These are phyloP conservation scores for Bubo scandiacus DNA, from an alignment of 2,113 vertebrate genomes.

Conservation along the genomic window DNA sequence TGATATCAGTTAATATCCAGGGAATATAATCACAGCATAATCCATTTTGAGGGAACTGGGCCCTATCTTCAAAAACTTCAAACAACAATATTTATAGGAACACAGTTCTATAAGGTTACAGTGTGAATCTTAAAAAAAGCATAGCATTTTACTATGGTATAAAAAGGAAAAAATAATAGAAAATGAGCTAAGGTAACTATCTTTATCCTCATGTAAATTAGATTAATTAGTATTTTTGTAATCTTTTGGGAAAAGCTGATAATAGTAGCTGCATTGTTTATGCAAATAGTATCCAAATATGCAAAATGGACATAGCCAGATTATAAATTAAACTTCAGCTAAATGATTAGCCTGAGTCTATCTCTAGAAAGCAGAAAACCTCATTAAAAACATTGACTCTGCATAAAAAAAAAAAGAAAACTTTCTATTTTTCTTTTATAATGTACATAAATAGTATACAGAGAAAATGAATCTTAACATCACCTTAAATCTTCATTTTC, in stretches of 20 bases:
- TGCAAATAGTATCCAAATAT: constrained; percentile 68
- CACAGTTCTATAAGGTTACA: background rate
- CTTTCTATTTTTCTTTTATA: background rate
- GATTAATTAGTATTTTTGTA: constrained; percentile 71
- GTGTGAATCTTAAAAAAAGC: background rate
- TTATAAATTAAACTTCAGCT: constrained; percentile 68
- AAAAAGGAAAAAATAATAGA: background rate
- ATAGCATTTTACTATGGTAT: background rate
- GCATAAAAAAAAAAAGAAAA: background rate
- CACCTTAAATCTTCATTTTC: background rate
- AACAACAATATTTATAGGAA: constrained; percentile 20
- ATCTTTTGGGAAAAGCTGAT: constrained; percentile 69
- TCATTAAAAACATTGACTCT: constrained; percentile 9
- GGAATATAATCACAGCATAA: background rate
- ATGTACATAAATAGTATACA: background rate
- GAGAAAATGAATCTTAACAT: background rate
- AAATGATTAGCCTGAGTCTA: constrained; percentile 62
- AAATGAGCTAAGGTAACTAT: constrained; percentile 58
- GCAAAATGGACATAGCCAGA: constrained; percentile 60
- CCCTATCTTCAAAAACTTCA: background rate
- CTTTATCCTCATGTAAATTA: constrained; percentile 65
- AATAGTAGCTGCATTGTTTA: constrained; percentile 65
- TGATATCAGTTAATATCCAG: background rate
- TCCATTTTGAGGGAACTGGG: background rate
- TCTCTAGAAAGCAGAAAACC: constrained; percentile 42